Percentiles rank a stretch among this genome's conserved stretches.
phyloP scores from a whole-genome alignment of 2,797 vertebrate species.

The Acridotheres tristis region DNA sequence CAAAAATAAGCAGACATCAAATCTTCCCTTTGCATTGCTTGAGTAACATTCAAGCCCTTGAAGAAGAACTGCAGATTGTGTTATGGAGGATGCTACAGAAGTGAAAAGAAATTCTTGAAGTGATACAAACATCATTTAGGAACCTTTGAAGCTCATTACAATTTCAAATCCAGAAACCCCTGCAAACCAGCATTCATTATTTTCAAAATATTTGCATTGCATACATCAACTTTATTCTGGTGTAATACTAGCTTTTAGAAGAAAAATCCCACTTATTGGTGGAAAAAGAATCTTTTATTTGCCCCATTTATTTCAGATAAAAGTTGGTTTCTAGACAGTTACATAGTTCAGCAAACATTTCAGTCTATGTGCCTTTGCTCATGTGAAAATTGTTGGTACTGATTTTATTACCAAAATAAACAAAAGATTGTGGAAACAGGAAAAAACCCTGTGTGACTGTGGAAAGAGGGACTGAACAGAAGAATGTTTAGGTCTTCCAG shows the following conservation, averaged over 20 bases:
- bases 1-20: background rate
- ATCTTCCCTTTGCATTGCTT: background rate
- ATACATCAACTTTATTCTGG: background rate
- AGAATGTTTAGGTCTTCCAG: background rate
- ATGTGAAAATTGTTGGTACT: background rate
- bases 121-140: background rate
- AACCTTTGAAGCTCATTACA: background rate
- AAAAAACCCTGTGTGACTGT: background rate
- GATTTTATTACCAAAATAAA: background rate
- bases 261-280: rapidly evolving
- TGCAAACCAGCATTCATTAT: background rate
- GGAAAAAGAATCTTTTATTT: background rate
- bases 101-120: background rate
- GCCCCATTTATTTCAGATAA: background rate
- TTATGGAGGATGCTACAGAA: background rate
- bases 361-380: background rate
- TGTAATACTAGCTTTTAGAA: background rate
- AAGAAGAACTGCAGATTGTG: background rate
- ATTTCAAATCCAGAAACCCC: background rate
- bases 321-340: background rate
- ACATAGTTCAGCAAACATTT: background rate
- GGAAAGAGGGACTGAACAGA: background rate
- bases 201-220: background rate
- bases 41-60: background rate
- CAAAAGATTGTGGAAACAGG: background rate